Evolutionary conservation across 2,888 invertebrate genomes (phyloP), one percentile per base, ranked within the genome.

Genomic region (Copidosoma aretas): DNA sequence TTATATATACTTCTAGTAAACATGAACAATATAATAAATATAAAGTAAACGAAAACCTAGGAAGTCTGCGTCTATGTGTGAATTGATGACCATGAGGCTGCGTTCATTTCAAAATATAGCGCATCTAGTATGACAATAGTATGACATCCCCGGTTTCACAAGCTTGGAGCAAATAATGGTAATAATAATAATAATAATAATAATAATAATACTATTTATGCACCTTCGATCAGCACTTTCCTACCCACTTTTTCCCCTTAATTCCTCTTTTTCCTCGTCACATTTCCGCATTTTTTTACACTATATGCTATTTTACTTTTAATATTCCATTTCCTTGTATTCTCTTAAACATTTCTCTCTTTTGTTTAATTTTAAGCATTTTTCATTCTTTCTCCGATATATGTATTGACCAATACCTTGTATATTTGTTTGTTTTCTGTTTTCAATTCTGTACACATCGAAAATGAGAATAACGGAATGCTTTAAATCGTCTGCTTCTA

Each of bases 11-110:
- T 80, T 83, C 82, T 82, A 83, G 79, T 82, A 82, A 83, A 83
- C 83, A 81, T 83, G 82, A 83, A 82, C 83, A 83, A 82, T 83
- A 32, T 32, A 79, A 82, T 83, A 82, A 83, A 82, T 82, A 82
- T 82, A 82, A 80, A 82, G 79, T 78, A 77, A 81, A 80, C 78
- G 78, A 80, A 79, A 82, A 83, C 79, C 74, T 79, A 82, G 78
- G 80, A 80, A 82, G 80, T 81, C 77, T 79, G 82, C 80, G 77
- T 76, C 78, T 79, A 81, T 71, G 66, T 53, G 60, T 71, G 60
- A 64, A 67, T 64, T 56, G 63, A 71, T 69, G 71, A 62, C 56
- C 59, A 81, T 81, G 79, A 82, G 80, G 79, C 81, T 79, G 81
- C 79, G 77, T 78, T 67, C 74, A 75, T 17, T 79, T 81, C 78